These are phyloP conservation scores for Doris montereyensis DNA, from an alignment of 2,888 invertebrate species.

Conservation along the genomic window DNA sequence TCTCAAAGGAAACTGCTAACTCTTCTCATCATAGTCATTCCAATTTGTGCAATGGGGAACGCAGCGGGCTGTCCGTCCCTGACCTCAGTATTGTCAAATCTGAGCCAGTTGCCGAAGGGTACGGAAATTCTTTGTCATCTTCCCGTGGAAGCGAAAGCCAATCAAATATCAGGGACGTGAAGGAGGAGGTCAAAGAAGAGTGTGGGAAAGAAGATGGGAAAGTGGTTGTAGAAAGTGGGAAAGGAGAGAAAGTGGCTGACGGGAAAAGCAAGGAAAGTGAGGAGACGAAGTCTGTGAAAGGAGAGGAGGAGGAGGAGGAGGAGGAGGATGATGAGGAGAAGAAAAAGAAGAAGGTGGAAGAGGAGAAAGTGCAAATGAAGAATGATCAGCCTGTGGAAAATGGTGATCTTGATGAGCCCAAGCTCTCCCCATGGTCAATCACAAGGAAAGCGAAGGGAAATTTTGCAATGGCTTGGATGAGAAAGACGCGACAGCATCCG, in stretches of 20 bases:
- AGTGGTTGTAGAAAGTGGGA: background rate
- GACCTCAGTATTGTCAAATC: no score
- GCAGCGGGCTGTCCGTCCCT: no score
- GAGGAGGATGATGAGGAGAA: background rate
- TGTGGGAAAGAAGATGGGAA: background rate
- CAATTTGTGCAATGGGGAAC: conserved; percentile 41
- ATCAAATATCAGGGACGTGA: background rate
- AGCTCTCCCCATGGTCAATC: conserved; percentile 37
- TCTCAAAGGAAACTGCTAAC: no score
- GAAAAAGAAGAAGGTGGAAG: background rate
- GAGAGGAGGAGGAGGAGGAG: background rate
- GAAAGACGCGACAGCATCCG: conserved; percentile 2
- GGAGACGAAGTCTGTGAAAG: background rate
- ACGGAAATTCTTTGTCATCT: no score
- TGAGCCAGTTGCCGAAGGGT: no score
- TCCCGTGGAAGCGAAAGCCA: background rate
- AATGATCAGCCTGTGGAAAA: conserved; percentile 30
- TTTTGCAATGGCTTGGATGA: conserved; percentile 9
- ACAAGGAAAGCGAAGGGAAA: background rate
- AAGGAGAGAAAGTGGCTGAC: background rate
- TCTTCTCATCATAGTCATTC: conserved; percentile 35
- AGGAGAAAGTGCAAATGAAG: background rate
- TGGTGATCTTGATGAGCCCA: conserved; percentile 37
- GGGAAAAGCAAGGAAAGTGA: background rate
- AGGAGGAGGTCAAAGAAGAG: background rate